Evolutionary conservation across 2,888 invertebrate species (phyloP), one percentile per base, ranked within the genome.

Genomic region (Eupelmus urozonus): DNA sequence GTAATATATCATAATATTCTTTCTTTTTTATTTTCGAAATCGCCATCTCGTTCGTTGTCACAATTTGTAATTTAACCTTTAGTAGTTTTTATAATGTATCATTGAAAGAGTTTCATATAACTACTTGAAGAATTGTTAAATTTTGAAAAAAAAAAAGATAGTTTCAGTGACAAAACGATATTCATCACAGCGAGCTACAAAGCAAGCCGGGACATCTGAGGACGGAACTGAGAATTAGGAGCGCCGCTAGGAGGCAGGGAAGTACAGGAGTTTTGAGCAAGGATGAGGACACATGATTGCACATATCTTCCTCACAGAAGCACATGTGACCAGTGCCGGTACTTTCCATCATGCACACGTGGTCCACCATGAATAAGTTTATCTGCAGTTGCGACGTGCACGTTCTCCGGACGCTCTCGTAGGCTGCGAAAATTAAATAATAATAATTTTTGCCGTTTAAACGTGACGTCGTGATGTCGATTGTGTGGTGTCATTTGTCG

Each of bases 331-430:
- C 97, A 90, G 95, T 96, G 92, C 97, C 97, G 93, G 96, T 96
- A 94, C 97, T 96, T 95, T 97, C 97, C 95, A 96, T 96, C 97
- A 97, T 97, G 94, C 97, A 97, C 92, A 97, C 97, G 93, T 97
- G 97, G 92, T 97, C 97, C 91, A 97, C 97, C 97, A 97, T 97
- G 93, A 97, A 97, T 88, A 97, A 93, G 91, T 97, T 97, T 92
- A 97, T 97, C 91, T 97, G 96, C 83, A 97, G 93, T 89, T 97
- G 96, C 81, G 96, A 95, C 78, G 97, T 97, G 91, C 97, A 97
- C 85, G 97, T 97, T 85, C 97, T 93, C 80, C 97, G 93, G 84
- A 97, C 96, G 86, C 96, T 96, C 91, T 97, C 96, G 92, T 96
- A 96, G 80, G 94, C 97, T 97, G 93, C 25, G 93, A 93, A 84